A percentile compares a stretch with the other conserved stretches of the same genome.
Conservation (phyloP, 2,888 invertebrate species). For the Linnaemya tessellans region DNA sequence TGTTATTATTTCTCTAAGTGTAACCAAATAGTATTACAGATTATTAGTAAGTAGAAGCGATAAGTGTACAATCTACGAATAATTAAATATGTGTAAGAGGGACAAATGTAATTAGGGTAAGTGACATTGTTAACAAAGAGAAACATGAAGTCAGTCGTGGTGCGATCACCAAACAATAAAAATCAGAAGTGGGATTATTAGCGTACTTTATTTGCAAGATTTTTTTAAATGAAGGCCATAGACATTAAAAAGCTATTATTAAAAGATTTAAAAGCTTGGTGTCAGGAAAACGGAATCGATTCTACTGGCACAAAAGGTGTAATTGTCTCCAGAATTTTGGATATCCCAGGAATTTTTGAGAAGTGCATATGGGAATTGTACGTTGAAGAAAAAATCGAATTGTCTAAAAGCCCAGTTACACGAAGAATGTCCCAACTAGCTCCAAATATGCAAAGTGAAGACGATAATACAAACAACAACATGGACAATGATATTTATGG, state of each 20-base stretch:
- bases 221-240: neutral
- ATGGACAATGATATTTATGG: constrained; percentile 12
- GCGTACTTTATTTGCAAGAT: neutral
- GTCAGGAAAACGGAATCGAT: constrained; percentile 20
- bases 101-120: too few relatives aligned
- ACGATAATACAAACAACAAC: neutral
- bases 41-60: too few relatives aligned
- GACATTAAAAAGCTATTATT: constrained; percentile 24
- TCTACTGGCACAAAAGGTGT: constrained; percentile 24
- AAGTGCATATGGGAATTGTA: constrained; percentile 13
- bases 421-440: constrained; percentile 8
- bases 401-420: neutral
- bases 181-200: neutral
- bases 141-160: neutral
- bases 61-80: too few relatives aligned
- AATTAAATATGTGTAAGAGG: too few relatives aligned
- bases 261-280: constrained; percentile 24
- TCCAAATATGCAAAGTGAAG: constrained; percentile 1
- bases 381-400: neutral
- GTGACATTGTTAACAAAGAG: too few relatives aligned
- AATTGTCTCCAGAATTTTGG: constrained; percentile 12
- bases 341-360: neutral
- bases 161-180: neutral
- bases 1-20: too few relatives aligned
- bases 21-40: too few relatives aligned